A percentile compares a stretch with the other conserved stretches of the same genome.
These are phyloP conservation scores for Sturnira hondurensis DNA, from an alignment of 2,113 vertebrate genomes.

Conservation along the genomic window DNA sequence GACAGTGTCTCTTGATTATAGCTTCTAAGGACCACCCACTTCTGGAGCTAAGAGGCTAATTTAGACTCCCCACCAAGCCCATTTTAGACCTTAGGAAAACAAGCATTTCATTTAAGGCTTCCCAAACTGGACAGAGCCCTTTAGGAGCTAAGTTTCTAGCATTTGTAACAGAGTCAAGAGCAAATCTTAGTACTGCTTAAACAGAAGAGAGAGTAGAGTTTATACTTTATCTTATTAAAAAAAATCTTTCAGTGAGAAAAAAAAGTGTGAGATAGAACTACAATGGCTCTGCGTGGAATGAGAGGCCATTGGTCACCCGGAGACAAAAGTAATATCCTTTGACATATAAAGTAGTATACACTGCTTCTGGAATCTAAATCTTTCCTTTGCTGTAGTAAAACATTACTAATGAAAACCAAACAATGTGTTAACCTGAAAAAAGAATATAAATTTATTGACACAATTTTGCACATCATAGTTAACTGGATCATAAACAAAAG, in stretches of 20 bases:
- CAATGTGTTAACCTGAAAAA: conserved; percentile 56
- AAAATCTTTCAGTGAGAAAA: background rate
- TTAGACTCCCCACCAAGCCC: conserved; percentile 39
- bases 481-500: conserved; percentile 77
- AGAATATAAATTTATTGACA: conserved; percentile 73
- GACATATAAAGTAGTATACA: conserved; percentile 58
- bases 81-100: conserved; percentile 72
- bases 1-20: conserved; percentile 50
- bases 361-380: conserved; percentile 53
- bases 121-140: background rate
- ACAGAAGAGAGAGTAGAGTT: background rate
- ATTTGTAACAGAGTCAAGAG: background rate
- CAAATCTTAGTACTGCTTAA: conserved; percentile 14
- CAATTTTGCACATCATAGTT: conserved; percentile 77
- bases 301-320: conserved; percentile 52
- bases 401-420: conserved; percentile 67
- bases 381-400: conserved; percentile 49
- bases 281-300: conserved; percentile 43
- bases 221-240: conserved; percentile 14
- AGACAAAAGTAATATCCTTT: conserved; percentile 61
- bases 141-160: conserved; percentile 24
- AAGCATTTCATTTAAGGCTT: conserved; percentile 40
- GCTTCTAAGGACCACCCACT: conserved; percentile 80
- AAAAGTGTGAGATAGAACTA: conserved; percentile 23
- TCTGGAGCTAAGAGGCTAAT: conserved; percentile 61